Conservation (phyloP, 2,797 vertebrate species). For the Tokudaia tokunoshimensis region DNA sequence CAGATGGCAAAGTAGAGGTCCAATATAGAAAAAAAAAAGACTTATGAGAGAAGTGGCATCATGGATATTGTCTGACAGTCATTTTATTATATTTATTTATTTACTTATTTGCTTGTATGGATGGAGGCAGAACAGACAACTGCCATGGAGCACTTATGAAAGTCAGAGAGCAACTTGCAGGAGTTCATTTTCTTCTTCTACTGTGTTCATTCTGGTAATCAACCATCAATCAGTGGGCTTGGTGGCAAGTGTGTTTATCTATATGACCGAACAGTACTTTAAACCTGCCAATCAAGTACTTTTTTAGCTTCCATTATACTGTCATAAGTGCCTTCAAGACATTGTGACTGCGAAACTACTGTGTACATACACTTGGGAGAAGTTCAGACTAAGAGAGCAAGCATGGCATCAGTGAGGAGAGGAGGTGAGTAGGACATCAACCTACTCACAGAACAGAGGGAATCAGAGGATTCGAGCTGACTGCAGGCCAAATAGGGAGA, state of each 20-base stretch:
- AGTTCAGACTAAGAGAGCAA: background rate
- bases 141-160: background rate
- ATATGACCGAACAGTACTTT: background rate
- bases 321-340: background rate
- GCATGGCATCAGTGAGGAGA: background rate
- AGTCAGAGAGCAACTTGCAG: background rate
- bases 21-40: background rate
- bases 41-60: background rate
- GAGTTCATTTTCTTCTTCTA: background rate
- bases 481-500: rapidly evolving
- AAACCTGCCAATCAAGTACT: background rate
- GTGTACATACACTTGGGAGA: background rate
- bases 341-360: background rate
- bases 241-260: background rate
- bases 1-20: background rate
- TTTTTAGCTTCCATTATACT: background rate
- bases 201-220: background rate
- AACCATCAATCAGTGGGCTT: background rate
- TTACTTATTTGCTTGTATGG: background rate
- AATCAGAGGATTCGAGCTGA: background rate
- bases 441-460: background rate
- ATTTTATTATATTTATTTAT: background rate
- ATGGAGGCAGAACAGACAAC: background rate
- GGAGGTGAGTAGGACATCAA: background rate
- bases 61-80: background rate